These are phyloP conservation scores for Xiphophorus maculatus DNA, from an alignment of 2,113 vertebrate genomes.

Conservation along the genomic window DNA sequence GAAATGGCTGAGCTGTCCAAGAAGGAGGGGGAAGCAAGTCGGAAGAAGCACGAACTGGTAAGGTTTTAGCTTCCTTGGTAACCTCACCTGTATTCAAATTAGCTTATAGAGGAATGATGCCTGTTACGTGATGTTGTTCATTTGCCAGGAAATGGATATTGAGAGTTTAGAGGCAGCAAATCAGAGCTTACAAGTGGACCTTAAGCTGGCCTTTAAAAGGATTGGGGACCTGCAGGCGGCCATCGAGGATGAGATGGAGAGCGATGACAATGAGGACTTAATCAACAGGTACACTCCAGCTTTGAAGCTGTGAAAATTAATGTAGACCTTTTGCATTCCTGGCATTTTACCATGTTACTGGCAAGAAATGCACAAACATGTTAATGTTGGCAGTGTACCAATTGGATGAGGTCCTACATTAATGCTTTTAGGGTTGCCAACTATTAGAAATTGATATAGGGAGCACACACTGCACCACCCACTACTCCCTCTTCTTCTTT, in stretches of 20 bases:
- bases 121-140: conserved; percentile 34
- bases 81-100: conserved; percentile 8
- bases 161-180: conserved; percentile 96
- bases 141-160: conserved; percentile 93
- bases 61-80: conserved; percentile 31
- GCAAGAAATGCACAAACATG: neutral
- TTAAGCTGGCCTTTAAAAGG: conserved; percentile 98
- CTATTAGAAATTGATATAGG: neutral
- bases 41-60: conserved; percentile 97
- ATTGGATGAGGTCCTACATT: neutral
- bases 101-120: conserved; percentile 16
- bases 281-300: conserved; percentile 88
- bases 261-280: conserved; percentile 94
- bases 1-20: conserved; percentile 93
- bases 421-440: neutral
- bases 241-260: conserved; percentile 99
- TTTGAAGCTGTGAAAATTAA: conserved; percentile 4
- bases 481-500: no score
- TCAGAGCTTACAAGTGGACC: conserved; percentile 96
- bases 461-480: neutral
- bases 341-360: neutral
- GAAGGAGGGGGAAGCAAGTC: conserved; percentile 93
- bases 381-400: neutral
- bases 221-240: conserved; percentile 97
- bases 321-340: neutral